Evolutionary conservation across 2,797 vertebrate genomes (phyloP), one percentile per base, ranked within the genome.

Genomic region (Australoheros facetus): DNA sequence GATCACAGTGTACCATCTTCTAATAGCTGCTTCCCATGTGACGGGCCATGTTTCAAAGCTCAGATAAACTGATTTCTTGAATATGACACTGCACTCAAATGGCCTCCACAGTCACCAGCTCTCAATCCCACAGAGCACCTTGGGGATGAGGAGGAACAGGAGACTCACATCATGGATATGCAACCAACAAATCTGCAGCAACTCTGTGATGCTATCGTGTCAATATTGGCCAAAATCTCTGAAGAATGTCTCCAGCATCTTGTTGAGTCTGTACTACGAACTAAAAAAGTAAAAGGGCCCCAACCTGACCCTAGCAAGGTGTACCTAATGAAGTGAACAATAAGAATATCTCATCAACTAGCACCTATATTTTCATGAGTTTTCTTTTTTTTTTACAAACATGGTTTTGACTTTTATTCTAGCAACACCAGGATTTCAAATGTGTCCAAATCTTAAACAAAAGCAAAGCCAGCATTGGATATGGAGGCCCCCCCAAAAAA

Each of bases 361-460:
- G 60, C 8, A 28, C 0, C 14, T 11, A 21, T 11, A 45, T 26
- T 28, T 64, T 28, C 21, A 26, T 1, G 13, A 64, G 1, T 64
- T 39, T 34, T 34, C 7, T 34, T 34, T 11, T 23, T 23, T 23
- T 12, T 17, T 64, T 64, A 21, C 19, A 54, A 2, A 54, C 2
- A 21, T 54, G 51, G 21, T 9, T 53, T 53, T 53, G 3, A n/a
- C 8, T 53, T n/a, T 53, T 19, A n/a, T 53, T 53, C 3, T 19
- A 10, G 19, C 51, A 53, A n/a, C 8, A n/a, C 2, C 19, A 11
- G 7, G 4, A 17, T n/a, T 19, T 53, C 51, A 53, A 53, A 53
- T 53, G 48, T 53, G 48, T n/a, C 17, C 48, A 53, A n/a, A 53
- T n/a, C 51, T 53, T 53, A n/a, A n/a, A 53, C 7, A 55, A 11